phyloP scores from a whole-genome alignment of 1,140 invertebrate species.

The Philopotamus ludificatus region DNA sequence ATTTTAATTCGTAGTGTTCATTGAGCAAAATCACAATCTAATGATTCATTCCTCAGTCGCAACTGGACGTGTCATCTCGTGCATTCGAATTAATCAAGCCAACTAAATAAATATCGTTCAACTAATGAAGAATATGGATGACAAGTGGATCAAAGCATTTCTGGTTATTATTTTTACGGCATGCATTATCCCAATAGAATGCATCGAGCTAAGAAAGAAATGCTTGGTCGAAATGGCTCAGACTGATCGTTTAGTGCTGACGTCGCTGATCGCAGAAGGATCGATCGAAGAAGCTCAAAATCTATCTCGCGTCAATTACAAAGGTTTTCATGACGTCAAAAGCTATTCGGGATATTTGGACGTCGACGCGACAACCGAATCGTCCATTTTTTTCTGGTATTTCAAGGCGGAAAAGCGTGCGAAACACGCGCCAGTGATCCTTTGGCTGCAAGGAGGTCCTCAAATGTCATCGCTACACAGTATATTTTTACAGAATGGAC shows the following conservation, averaged over 20 bases:
- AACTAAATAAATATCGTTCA: too few relatives aligned
- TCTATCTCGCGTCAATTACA: constrained; percentile 46
- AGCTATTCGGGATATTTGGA: constrained; percentile 70
- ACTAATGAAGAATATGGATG: too few relatives aligned
- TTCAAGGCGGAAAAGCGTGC: constrained; percentile 60
- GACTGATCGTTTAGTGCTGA: constrained; percentile 65
- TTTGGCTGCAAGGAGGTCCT: constrained; percentile 80
- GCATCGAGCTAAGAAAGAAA: too few relatives aligned
- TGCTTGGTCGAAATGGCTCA: too few relatives aligned
- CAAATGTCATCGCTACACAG: constrained; percentile 78
- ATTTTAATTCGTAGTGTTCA: too few relatives aligned
- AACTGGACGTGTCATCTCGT: too few relatives aligned
- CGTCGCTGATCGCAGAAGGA: constrained; percentile 63
- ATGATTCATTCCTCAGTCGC: too few relatives aligned
- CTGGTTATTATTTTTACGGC: too few relatives aligned
- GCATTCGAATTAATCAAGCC: too few relatives aligned
- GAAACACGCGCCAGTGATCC: constrained; percentile 60
- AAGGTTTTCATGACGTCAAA: constrained; percentile 44
- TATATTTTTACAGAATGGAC: constrained; percentile 80
- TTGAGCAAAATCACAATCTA: too few relatives aligned
- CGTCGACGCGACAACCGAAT: constrained; percentile 63
- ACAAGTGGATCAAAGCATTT: too few relatives aligned
- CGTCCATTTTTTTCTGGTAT: constrained; percentile 79
- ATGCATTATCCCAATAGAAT: too few relatives aligned
- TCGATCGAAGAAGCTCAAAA: constrained; percentile 46